Evolutionary conservation across 2,797 vertebrate genomes (phyloP), one percentile per base, ranked within the genome.

Genomic region (Graptemys geographica): DNA sequence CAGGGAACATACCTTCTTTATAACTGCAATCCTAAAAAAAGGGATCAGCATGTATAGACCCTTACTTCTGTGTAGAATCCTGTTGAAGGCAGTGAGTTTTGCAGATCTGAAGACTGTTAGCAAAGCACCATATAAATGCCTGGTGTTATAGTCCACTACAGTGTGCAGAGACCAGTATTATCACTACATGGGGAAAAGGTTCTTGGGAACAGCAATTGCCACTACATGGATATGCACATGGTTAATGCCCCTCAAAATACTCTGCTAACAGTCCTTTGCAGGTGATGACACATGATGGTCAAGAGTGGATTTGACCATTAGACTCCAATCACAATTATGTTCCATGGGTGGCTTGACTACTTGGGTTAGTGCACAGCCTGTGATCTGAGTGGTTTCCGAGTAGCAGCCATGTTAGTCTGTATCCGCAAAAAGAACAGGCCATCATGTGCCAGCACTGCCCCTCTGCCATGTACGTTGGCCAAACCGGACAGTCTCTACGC

Each of bases 81-180:
- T 87, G 13, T 51, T 47, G 2, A 2, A 4, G 27, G 69, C 53
- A 59, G 52, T 85, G 28, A 9, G 31, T 87, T 86, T 83, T 82
- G 65, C 62, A 10, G 33, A 69, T n/a, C n/a, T 21, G 55, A 57
- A 1, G 3, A 0, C 0, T 3, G 6, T 55, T 15, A 37, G 33
- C 81, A 90, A 90, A 92, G 0, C 3, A 56, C 13, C 5, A 28
- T 3, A 16, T 44, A 37, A 33, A 52, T 6, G 65, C 9, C n/a
- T 37, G 19, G n/a, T 69, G n/a, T 21, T n/a, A 21, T 69, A 37
- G 33, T 21, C 65, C 41, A 37, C 21, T 55, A 62, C 33, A 57
- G 11, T 49, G 3, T 90, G 18, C 47, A 81, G 21, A 28, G 18
- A 10, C 91, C 79, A 92, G 31, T 90, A 44, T 27, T 81, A 1